These are phyloP conservation scores for Sarcophaga caerulescens DNA, from an alignment of 2,888 invertebrate species.

Conservation along the genomic window DNA sequence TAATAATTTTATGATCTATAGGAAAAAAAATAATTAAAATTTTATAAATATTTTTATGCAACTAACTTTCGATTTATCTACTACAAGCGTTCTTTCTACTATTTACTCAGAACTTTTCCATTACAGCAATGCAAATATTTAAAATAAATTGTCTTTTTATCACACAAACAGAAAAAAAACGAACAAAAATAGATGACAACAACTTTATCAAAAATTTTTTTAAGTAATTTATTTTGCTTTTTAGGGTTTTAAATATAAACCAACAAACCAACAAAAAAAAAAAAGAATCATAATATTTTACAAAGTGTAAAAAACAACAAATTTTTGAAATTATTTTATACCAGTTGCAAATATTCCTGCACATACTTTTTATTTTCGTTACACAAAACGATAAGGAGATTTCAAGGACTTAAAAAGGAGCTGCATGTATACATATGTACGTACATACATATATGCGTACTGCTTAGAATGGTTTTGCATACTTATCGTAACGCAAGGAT, in stretches of 20 bases:
- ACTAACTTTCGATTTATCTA: too few relatives aligned
- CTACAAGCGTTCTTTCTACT: too few relatives aligned
- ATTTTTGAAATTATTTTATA: constrained; percentile 22
- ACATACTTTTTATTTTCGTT: background rate
- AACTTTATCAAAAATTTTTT: background rate
- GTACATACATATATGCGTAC: constrained; percentile 46
- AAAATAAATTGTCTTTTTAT: too few relatives aligned
- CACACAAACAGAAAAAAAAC: too few relatives aligned
- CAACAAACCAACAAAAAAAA: background rate
- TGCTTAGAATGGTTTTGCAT: constrained; percentile 40
- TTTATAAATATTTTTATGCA: too few relatives aligned
- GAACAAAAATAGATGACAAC: background rate
- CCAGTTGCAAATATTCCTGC: constrained; percentile 24
- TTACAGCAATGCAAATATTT: too few relatives aligned
- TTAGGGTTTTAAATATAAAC: constrained; percentile 8
- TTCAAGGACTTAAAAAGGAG: constrained; percentile 69
- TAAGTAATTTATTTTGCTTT: constrained; percentile 14
- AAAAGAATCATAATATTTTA: background rate
- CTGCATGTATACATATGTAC: constrained; percentile 63
- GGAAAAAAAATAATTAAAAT: too few relatives aligned
- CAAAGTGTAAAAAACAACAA: background rate
- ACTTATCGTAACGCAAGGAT: constrained; percentile 64
- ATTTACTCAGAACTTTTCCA: too few relatives aligned
- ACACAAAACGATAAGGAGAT: constrained; percentile 65
- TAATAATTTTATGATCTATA: too few relatives aligned